Evolutionary conservation across 2,888 invertebrate genomes (phyloP).

Genomic region (Amiota mariae): DNA sequence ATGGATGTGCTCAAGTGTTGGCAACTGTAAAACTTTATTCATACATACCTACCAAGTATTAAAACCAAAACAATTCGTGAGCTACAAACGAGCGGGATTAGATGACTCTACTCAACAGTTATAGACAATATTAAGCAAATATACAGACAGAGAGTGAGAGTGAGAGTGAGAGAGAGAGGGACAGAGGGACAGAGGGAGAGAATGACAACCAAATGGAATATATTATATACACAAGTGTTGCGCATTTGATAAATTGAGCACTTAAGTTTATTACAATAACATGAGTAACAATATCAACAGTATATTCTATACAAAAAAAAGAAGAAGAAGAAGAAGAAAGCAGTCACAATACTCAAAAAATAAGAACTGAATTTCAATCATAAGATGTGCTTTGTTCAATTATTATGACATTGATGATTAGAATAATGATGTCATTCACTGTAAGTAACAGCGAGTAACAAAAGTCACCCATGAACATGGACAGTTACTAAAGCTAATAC

Average conservation of each 20-base stretch:
- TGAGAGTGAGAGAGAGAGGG: too few species aligned
- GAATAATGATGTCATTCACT: slow-evolving; percentile 18
- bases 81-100: not conserved
- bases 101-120: not conserved
- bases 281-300: not conserved
- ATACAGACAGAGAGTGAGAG: not conserved
- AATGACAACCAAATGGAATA: not conserved
- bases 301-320: not conserved
- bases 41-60: too few species aligned
- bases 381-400: not conserved
- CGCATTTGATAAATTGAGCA: slow-evolving; percentile 31
- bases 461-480: not conserved
- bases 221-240: slow-evolving; percentile 6
- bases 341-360: not conserved
- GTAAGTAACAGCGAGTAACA: not conserved
- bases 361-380: too few species aligned
- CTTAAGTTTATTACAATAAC: slow-evolving; percentile 32
- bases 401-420: slow-evolving; percentile 16
- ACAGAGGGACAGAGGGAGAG: too few species aligned
- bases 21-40: not conserved
- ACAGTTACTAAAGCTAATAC: not conserved
- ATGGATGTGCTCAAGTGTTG: not conserved
- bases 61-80: not conserved
- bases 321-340: too few species aligned
- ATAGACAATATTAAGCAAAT: not conserved